phyloP scores from a whole-genome alignment of 2,888 invertebrate species.

The Orgyia antiqua region DNA sequence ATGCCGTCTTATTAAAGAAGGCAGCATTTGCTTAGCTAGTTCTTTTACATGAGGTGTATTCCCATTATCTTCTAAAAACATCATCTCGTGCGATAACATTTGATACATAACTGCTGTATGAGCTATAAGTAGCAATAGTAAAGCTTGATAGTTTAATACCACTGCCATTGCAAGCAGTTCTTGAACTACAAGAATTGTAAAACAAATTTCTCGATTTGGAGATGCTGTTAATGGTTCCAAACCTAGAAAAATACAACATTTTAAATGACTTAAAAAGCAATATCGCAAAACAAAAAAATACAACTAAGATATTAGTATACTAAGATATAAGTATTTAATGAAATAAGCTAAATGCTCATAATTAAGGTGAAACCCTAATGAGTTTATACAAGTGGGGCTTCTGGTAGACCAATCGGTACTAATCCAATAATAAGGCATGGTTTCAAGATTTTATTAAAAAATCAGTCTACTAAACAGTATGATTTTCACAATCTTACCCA shows the following conservation, averaged over 20 bases:
- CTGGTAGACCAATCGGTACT: no score
- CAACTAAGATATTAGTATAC: no score
- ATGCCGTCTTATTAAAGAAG: constrained; percentile 41
- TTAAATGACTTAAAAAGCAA: not conserved
- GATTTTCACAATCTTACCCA: no score
- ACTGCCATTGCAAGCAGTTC: constrained; percentile 40
- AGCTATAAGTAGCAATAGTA: constrained; percentile 48
- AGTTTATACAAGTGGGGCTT: no score
- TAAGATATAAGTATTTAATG: no score
- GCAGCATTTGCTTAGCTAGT: constrained; percentile 34
- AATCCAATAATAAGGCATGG: no score
- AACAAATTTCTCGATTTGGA: constrained; percentile 50
- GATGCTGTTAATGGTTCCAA: constrained; percentile 38
- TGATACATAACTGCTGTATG: constrained; percentile 54
- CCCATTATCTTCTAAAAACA: constrained; percentile 30
- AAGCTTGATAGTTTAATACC: constrained; percentile 49
- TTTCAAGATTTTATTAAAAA: no score
- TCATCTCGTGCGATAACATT: constrained; percentile 47
- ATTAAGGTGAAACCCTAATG: no score
- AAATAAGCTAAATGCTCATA: no score
- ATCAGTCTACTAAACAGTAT: no score
- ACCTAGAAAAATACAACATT: constrained; percentile 36
- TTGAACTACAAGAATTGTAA: constrained; percentile 32
- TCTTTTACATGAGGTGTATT: constrained; percentile 21
- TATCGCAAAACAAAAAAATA: not conserved